Evolutionary conservation across 2,797 vertebrate genomes (phyloP).

Genomic region (Anomalospiza imberbis): DNA sequence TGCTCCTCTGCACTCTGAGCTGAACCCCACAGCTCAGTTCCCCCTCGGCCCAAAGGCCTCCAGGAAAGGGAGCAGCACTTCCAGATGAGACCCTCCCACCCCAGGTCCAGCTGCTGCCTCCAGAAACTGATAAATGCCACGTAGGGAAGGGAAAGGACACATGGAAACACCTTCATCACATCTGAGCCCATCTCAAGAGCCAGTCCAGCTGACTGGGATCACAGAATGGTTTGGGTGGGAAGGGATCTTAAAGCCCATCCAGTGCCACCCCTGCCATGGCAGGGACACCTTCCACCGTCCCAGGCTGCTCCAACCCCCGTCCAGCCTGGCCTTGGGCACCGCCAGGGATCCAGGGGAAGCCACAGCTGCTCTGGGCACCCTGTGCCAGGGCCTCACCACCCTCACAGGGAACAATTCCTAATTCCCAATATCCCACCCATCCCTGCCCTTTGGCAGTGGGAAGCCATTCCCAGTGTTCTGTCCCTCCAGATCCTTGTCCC

Average conservation of each 20-base stretch:
- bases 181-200: not conserved
- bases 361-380: not conserved
- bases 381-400: not conserved
- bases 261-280: not conserved
- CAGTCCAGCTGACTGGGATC: not conserved
- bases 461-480: not conserved
- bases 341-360: not conserved
- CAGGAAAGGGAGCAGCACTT: not conserved
- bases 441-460: not conserved
- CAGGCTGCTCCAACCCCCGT: rapidly evolving
- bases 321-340: not conserved
- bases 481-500: not conserved
- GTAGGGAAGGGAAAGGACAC: not conserved
- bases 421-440: rapidly evolving
- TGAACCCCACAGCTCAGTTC: not conserved
- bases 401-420: not conserved
- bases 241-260: not conserved
- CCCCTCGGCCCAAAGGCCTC: not conserved
- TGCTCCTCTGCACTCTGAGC: not conserved
- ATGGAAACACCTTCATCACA: not conserved
- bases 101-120: not conserved
- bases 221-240: not conserved
- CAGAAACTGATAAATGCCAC: not conserved
- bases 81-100: not conserved
- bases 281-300: not conserved